phyloP scores from a whole-genome alignment of 2,113 vertebrate genomes.

The Coreoperca whiteheadi region DNA sequence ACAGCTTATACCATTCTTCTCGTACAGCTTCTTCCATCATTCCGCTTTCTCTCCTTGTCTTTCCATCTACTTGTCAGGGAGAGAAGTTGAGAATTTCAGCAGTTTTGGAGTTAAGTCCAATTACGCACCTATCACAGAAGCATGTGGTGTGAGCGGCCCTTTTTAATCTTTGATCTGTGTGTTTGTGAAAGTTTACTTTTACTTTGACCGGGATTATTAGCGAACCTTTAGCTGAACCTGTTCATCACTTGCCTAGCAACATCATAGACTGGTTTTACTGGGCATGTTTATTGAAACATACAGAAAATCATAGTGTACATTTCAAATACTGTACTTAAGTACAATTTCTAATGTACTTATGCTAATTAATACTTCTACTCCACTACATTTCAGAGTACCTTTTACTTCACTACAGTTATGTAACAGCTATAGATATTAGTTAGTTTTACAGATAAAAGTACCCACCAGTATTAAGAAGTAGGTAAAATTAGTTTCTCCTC shows the following conservation, averaged over 20 bases:
- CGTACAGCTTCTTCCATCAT: background rate
- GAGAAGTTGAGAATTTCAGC: constrained; percentile 5
- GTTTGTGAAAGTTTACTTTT: background rate
- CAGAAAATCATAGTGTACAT: background rate
- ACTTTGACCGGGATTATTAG: background rate
- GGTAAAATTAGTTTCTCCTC: background rate
- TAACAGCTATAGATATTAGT: background rate
- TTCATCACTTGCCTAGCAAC: background rate
- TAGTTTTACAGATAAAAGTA: background rate
- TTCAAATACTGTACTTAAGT: background rate
- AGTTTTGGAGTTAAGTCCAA: constrained; percentile 40
- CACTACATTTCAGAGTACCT: background rate
- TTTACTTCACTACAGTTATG: background rate
- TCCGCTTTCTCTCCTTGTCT: constrained; percentile 15
- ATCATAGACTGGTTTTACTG: background rate
- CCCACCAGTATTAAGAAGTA: background rate
- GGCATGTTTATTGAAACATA: background rate
- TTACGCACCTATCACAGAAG: background rate
- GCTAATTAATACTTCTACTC: background rate
- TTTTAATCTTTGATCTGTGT: background rate
- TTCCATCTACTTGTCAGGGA: constrained; percentile 22
- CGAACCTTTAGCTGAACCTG: background rate
- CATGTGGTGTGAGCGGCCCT: background rate
- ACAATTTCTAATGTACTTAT: background rate
- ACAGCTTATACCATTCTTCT: constrained; percentile 56